Conservation (phyloP, 2,797 vertebrate genomes). For the Threskiornis aethiopicus region DNA sequence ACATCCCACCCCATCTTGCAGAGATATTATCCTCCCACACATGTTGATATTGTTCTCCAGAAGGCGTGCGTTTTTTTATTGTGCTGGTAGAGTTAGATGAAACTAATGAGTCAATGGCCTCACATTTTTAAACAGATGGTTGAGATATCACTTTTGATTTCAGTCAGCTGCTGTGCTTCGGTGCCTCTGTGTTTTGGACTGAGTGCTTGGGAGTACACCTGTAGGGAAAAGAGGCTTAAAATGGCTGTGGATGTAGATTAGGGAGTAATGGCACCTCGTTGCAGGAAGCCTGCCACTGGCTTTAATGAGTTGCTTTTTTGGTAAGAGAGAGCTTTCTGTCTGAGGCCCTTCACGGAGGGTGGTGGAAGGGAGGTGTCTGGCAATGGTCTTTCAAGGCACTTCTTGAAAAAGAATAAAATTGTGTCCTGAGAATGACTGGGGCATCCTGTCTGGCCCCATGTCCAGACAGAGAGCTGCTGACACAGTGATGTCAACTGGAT, state of each 20-base stretch:
- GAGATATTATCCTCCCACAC: conserved; percentile 34
- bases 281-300: not conserved
- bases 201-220: not conserved
- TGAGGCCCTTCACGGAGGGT: not conserved
- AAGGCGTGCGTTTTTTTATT: conserved; percentile 31
- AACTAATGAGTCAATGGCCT: conserved; percentile 64
- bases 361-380: not conserved
- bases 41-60: conserved; percentile 66
- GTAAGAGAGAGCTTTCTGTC: not conserved
- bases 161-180: conserved; percentile 36
- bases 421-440: not conserved
- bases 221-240: not conserved
- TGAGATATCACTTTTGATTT: conserved; percentile 46
- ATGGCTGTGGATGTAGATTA: not conserved
- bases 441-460: not conserved
- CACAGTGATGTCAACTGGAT: not conserved
- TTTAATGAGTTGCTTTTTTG: not conserved
- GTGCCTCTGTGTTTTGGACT: conserved; percentile 13
- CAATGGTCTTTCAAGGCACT: not conserved
- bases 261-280: not conserved
- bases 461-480: not conserved
- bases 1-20: conserved; percentile 6
- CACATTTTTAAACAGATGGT: conserved; percentile 66
- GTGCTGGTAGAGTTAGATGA: conserved; percentile 51
- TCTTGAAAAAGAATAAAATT: not conserved